phyloP scores from a whole-genome alignment of 2,888 invertebrate species.

The Cancer borealis region DNA sequence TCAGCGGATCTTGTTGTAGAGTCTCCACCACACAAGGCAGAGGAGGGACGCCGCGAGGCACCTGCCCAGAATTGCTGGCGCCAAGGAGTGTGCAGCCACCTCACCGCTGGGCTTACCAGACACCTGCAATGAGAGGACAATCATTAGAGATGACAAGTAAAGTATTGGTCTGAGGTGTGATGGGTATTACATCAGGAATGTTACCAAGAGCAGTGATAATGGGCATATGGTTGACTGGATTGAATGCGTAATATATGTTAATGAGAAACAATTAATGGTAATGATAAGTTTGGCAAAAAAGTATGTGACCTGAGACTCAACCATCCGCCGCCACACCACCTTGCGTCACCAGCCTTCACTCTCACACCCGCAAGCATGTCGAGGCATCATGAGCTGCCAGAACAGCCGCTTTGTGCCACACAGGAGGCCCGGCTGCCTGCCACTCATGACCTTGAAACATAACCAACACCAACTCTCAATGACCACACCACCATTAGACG shows the following conservation, averaged over 20 bases:
- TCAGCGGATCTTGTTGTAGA: conserved; percentile 63
- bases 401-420: not conserved
- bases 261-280: no score
- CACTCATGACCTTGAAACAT: not conserved
- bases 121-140: conserved; percentile 28
- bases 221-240: no score
- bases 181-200: not conserved
- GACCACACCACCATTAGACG: not conserved
- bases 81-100: not conserved
- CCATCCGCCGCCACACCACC: no score
- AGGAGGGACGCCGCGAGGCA: conserved; percentile 56
- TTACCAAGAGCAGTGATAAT: not conserved
- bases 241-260: no score
- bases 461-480: not conserved
- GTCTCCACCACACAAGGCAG: conserved; percentile 64
- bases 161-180: not conserved
- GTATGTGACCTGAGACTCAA: no score
- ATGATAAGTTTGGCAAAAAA: no score
- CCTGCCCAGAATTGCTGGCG: conserved; percentile 43
- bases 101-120: not conserved
- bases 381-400: not conserved
- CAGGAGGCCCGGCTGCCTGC: not conserved
- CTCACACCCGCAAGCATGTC: no score
- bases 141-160: not conserved
- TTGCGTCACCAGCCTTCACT: no score